Evolutionary conservation across 2,888 invertebrate genomes (phyloP).

Genomic region (Tenthredo scrophulariae): DNA sequence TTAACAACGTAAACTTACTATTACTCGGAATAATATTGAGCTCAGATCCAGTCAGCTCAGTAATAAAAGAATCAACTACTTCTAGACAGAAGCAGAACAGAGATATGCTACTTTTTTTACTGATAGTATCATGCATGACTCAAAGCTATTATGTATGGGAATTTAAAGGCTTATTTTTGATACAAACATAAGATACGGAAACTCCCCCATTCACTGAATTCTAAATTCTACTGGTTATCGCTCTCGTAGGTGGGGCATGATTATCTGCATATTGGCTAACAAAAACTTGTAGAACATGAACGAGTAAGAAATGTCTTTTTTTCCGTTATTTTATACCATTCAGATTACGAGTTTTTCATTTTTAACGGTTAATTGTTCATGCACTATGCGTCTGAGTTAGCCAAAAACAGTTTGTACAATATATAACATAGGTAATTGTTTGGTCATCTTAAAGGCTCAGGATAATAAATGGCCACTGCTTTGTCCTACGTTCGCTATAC

Average conservation of each 20-base stretch:
- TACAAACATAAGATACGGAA: not conserved
- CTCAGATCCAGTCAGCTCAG: not conserved
- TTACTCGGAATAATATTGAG: not conserved
- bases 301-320: not conserved
- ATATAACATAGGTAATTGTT: not conserved
- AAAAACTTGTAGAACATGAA: not conserved
- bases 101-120: not conserved
- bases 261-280: constrained; percentile 10
- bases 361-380: not conserved
- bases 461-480: constrained; percentile 45
- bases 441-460: constrained; percentile 10
- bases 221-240: constrained; percentile 19
- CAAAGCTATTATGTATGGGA: constrained; percentile 21
- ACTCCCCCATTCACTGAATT: not conserved
- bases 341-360: not conserved
- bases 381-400: not conserved
- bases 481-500: constrained; percentile 30
- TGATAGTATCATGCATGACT: constrained; percentile 18
- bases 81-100: not conserved
- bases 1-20: not conserved
- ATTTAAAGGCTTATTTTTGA: not conserved
- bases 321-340: not conserved
- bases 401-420: constrained; percentile 11
- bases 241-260: constrained; percentile 31
- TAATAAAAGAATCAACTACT: not conserved